Evolutionary conservation across 2,113 vertebrate species (phyloP).

Genomic region (Nothoprocta perdicaria): DNA sequence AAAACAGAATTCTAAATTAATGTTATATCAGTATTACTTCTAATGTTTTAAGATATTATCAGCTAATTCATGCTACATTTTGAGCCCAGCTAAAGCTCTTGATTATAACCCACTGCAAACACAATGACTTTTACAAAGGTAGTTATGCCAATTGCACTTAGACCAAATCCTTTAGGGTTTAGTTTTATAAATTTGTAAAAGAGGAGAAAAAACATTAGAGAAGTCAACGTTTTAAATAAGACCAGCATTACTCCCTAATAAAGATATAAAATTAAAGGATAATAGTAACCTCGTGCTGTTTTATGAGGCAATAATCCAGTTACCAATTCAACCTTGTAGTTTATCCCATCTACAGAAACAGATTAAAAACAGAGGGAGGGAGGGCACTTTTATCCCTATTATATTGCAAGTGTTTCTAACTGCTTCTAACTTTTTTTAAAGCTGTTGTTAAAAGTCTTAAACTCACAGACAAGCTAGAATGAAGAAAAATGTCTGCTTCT

Average conservation of each 20-base stretch:
- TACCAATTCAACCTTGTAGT: slow-evolving; percentile 63
- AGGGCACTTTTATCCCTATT: slow-evolving; percentile 35
- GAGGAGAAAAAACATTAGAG: slow-evolving; percentile 67
- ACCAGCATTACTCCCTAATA: slow-evolving; percentile 72
- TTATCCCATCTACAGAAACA: slow-evolving; percentile 57
- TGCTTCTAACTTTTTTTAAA: slow-evolving; percentile 54
- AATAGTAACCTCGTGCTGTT: slow-evolving; percentile 76
- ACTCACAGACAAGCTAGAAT: slow-evolving; percentile 43
- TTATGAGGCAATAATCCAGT: slow-evolving; percentile 75
- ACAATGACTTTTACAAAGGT: slow-evolving; percentile 70
- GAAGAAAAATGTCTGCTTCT: slow-evolving; percentile 62
- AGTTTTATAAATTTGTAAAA: slow-evolving; percentile 73
- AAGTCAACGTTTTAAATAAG: slow-evolving; percentile 69
- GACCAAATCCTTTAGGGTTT: slow-evolving; percentile 70
- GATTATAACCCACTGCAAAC: slow-evolving; percentile 62
- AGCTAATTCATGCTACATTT: slow-evolving; percentile 44
- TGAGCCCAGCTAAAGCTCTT: slow-evolving; percentile 54
- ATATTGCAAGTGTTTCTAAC: slow-evolving; percentile 62
- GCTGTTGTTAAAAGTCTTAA: slow-evolving; percentile 63
- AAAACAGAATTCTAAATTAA: slow-evolving; percentile 11
- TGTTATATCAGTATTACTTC: not conserved
- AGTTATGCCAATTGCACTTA: slow-evolving; percentile 60
- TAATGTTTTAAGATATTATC: slow-evolving; percentile 47
- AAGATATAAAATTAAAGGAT: slow-evolving; percentile 80
- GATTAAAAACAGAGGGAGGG: slow-evolving; percentile 69